These are phyloP conservation scores for Pantherophis vulpinus DNA, from an alignment of 2,797 vertebrate genomes.

Conservation along the genomic window DNA sequence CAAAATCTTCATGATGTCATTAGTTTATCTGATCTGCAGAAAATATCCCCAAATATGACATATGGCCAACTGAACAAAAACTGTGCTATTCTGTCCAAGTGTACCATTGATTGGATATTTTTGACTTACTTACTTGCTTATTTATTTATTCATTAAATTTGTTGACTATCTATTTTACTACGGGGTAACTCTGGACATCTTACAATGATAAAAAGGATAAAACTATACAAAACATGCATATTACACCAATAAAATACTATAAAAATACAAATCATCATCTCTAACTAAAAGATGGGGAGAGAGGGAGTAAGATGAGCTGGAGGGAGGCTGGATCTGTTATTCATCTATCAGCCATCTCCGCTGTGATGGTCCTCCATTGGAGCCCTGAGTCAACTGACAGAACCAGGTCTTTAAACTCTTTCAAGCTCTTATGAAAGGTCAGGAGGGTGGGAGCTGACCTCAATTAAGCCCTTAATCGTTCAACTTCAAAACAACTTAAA, in stretches of 20 bases:
- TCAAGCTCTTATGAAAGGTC: neutral
- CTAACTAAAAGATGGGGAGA: neutral
- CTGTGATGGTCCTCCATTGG: neutral
- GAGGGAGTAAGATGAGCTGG: neutral
- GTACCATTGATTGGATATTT: neutral
- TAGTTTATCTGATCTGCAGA: neutral
- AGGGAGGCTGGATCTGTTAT: too few species aligned
- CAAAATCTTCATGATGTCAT: neutral
- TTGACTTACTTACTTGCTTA: neutral
- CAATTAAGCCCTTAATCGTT: neutral
- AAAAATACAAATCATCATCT: neutral
- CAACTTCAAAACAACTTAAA: neutral
- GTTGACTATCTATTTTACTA: too few species aligned
- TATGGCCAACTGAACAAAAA: neutral
- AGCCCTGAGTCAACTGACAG: neutral
- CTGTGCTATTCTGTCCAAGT: neutral
- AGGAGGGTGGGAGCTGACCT: too few species aligned
- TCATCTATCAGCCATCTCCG: neutral
- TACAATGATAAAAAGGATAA: too few species aligned
- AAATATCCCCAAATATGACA: neutral
- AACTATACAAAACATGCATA: too few species aligned
- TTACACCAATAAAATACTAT: too few species aligned
- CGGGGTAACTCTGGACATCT: neutral
- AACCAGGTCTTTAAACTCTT: neutral
- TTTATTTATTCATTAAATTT: too few species aligned